These are phyloP conservation scores for Noctua fimbriata DNA, from an alignment of 2,888 invertebrate species.

Conservation along the genomic window DNA sequence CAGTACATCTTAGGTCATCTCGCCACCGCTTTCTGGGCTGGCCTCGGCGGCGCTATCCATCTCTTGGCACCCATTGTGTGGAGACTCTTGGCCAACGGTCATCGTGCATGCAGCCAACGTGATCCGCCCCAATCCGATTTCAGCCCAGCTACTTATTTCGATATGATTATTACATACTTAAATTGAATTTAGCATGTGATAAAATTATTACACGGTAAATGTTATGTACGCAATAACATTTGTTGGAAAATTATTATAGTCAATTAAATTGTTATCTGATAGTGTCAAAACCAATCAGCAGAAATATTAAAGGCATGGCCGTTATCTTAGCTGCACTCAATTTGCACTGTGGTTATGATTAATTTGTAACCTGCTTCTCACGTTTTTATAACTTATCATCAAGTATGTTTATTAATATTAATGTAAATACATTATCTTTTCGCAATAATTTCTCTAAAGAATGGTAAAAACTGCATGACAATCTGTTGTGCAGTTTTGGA, in stretches of 20 bases:
- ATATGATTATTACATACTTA: not conserved
- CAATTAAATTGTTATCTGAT: not conserved
- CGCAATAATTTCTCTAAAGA: not conserved
- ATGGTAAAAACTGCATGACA: not conserved
- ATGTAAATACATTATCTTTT: not conserved
- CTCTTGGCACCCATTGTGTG: no score
- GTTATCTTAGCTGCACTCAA: not conserved
- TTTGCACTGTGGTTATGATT: not conserved
- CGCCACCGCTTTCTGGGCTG: no score
- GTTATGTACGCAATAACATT: not conserved
- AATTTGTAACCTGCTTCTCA: not conserved
- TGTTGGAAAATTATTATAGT: not conserved
- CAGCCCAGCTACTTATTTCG: not conserved
- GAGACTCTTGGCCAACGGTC: no score
- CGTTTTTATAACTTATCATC: not conserved
- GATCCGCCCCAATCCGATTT: no score
- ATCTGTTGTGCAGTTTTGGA: not conserved
- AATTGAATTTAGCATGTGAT: not conserved
- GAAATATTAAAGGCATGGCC: not conserved
- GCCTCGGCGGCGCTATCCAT: no score
- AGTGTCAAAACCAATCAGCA: not conserved
- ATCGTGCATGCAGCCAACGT: no score
- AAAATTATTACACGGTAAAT: not conserved
- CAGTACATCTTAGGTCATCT: not conserved
- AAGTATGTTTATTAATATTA: not conserved